Evolutionary conservation across 2,888 invertebrate genomes (phyloP).

Genomic region (Tiliacea aurago): DNA sequence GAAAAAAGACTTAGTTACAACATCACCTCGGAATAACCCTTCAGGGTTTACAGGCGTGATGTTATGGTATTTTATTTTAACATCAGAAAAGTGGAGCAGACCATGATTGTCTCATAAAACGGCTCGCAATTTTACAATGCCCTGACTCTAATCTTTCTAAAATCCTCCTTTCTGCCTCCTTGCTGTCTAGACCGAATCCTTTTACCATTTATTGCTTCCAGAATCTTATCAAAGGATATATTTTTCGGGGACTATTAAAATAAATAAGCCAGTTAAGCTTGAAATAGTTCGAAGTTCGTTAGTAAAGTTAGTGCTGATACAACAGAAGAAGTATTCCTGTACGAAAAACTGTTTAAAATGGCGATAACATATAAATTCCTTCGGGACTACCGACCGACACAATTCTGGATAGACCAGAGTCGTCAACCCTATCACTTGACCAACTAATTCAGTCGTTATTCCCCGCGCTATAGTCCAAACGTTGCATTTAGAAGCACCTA

Average conservation of each 20-base stretch:
- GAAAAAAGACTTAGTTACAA: no score
- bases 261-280: background rate
- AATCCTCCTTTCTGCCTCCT: no score
- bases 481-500: constrained; percentile 27
- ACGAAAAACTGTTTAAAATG: background rate
- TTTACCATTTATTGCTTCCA: background rate
- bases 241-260: background rate
- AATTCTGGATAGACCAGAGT: background rate
- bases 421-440: constrained; percentile 38
- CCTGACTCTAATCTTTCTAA: no score
- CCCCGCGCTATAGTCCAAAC: constrained; percentile 27
- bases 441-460: constrained; percentile 45
- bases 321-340: background rate
- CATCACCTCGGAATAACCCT: no score
- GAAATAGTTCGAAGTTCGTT: no score
- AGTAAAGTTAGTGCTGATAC: background rate
- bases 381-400: background rate
- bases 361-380: background rate
- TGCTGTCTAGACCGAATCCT: no score
- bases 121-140: no score
- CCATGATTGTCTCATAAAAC: background rate
- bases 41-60: no score
- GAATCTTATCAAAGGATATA: background rate
- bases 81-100: background rate
- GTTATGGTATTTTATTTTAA: no score